phyloP scores from a whole-genome alignment of 2,888 invertebrate genomes.

The Petrophora chlorosata region DNA sequence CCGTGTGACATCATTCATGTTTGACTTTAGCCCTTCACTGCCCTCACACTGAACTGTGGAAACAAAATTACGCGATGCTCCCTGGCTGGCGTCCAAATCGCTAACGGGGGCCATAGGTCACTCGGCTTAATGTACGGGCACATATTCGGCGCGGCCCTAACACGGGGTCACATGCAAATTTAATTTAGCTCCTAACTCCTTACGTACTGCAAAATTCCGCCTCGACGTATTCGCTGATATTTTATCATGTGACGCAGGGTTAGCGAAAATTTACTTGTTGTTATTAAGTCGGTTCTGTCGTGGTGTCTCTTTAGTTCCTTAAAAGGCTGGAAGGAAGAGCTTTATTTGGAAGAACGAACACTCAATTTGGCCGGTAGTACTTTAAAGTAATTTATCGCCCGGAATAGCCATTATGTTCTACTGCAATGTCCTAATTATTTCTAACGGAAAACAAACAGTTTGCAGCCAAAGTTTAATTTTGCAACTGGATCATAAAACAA shows the following conservation, averaged over 20 bases:
- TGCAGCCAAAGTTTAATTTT: too few species aligned
- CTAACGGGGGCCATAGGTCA: slow-evolving; percentile 65
- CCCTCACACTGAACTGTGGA: slow-evolving; percentile 25
- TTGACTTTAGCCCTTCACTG: slow-evolving; percentile 30
- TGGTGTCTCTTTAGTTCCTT: slow-evolving; percentile 37
- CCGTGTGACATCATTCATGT: slow-evolving; percentile 25
- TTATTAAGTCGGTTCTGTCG: slow-evolving; percentile 43
- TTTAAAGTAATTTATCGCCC: slow-evolving; percentile 3
- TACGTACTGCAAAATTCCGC: slow-evolving; percentile 19
- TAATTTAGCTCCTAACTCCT: slow-evolving; percentile 25
- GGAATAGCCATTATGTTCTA: slow-evolving; percentile 2
- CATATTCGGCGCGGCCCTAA: slow-evolving; percentile 52
- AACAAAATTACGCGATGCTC: slow-evolving; percentile 50
- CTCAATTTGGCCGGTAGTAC: slow-evolving; percentile 46
- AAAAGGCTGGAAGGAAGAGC: slow-evolving; percentile 24
- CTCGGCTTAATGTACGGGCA: slow-evolving; percentile 68
- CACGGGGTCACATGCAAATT: slow-evolving; percentile 34
- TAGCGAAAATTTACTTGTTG: slow-evolving; percentile 48
- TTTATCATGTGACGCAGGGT: slow-evolving; percentile 39
- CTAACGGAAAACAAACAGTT: too few species aligned
- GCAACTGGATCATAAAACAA: background rate
- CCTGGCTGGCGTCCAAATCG: slow-evolving; percentile 70
- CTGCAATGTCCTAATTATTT: slow-evolving; percentile 2
- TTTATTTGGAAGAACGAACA: slow-evolving; percentile 53
- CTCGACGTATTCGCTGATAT: slow-evolving; percentile 11